Base-by-base conservation (phyloP, 2,888 invertebrate genomes). In the Eupelmus urozonus region DNA sequence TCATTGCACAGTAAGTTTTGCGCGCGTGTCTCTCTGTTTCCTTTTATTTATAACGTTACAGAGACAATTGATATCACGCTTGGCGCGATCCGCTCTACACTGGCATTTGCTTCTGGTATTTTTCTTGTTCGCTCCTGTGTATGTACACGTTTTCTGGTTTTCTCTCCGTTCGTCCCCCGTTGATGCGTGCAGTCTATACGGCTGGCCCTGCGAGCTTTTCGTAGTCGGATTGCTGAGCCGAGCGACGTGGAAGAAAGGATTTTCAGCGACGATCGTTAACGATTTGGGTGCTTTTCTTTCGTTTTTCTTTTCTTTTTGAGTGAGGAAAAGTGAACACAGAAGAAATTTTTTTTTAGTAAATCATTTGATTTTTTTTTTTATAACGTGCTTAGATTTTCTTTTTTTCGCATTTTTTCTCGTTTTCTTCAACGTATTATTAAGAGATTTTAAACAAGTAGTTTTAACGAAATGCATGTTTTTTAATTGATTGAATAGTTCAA, bases 1-100 rank as follows among this genome's bases (percentile, higher is more conserved):
- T 88, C 87, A 88, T 88, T 88, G 87, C 88, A 85, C 86, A 86
- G 85, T 88, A 85, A 83, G 82, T 84, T 82, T 55, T 27, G 69
- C 72, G 53, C 18, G 34, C 42, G 11, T 29, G 4, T 65, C 16
- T 59, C 59, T 55, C 25, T 18, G 29, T 27, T 40, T 23, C 18
- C 69, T 63, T 27, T 60, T 67, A 60, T 67, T 66, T 75, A 51
- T 40, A 25, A 60, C 40, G 42, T 34, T 57, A 7, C 45, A 11
- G 23, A 42, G 45, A 53, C 45, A 53, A 63, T 53, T 66, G 40
- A 71, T 59, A 59, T 40, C 51, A 27, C 60, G 40, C 27, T 45
- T 66, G 9, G 23, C 34, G 62, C 25, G 20, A 1, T 53, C 4
- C 20, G 27, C 25, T 69, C 4, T 11, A 4, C 25, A 27, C 40